Evolutionary conservation across 92 coral and sea anemone genomes (phyloP).

Genomic region (Porites lobata): DNA sequence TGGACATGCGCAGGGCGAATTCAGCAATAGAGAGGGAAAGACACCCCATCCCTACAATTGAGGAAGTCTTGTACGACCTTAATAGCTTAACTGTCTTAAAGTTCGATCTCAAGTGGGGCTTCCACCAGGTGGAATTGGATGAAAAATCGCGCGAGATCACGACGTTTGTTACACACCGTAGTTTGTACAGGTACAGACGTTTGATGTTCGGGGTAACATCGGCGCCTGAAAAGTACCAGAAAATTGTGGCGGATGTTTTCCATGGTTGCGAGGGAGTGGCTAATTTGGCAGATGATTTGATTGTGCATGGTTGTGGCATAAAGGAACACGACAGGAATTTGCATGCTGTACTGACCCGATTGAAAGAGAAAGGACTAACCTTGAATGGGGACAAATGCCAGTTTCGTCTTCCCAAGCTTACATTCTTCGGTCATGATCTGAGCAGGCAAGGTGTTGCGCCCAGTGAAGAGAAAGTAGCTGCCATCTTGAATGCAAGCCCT

Average conservation of each 20-base stretch:
- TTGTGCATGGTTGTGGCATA: constrained; percentile 43
- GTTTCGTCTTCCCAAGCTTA: constrained; percentile 57
- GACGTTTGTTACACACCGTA: constrained; percentile 58
- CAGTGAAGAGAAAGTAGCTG: constrained; percentile 69
- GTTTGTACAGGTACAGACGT: constrained; percentile 46
- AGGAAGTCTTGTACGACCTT: constrained; percentile 8
- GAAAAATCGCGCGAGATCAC: constrained; percentile 48
- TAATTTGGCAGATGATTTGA: constrained; percentile 59
- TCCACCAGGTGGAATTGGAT: constrained; percentile 55
- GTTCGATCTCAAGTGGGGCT: constrained; percentile 50
- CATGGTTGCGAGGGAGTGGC: constrained; percentile 54
- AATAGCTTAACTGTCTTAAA: constrained; percentile 29
- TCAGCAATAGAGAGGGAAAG: constrained; percentile 44
- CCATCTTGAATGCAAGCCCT: constrained; percentile 37
- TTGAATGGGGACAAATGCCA: constrained; percentile 61
- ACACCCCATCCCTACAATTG: constrained; percentile 61
- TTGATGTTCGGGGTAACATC: constrained; percentile 59
- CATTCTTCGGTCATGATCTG: constrained; percentile 68
- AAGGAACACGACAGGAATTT: constrained; percentile 56
- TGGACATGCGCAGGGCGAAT: constrained; percentile 51
- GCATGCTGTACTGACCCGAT: too few species aligned
- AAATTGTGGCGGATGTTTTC: constrained; percentile 44
- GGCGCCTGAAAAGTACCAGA: constrained; percentile 57
- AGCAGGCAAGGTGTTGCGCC: constrained; percentile 56
- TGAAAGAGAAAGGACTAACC: constrained; percentile 35